phyloP scores from a whole-genome alignment of 2,113 vertebrate species.

The Pelecanus crispus region DNA sequence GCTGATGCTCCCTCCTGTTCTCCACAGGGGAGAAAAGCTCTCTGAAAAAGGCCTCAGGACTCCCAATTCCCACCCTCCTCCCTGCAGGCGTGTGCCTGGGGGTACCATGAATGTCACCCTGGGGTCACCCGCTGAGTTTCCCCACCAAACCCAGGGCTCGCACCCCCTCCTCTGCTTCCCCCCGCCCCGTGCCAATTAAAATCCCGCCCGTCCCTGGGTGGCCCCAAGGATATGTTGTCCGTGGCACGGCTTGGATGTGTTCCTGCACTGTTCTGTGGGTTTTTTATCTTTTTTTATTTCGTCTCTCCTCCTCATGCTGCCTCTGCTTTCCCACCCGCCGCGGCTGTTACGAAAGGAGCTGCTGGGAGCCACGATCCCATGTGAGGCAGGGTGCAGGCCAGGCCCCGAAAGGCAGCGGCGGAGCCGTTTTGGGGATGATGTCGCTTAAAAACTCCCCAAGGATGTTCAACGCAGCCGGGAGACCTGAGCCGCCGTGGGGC shows the following conservation, averaged over 20 bases:
- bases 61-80: background rate
- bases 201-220: background rate
- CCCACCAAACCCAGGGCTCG: background rate
- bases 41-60: background rate
- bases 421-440: background rate
- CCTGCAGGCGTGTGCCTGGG: background rate
- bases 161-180: background rate
- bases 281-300: background rate
- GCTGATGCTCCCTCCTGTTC: background rate
- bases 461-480: background rate
- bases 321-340: background rate
- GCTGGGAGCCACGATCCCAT: background rate
- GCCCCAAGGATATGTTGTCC: background rate
- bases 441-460: background rate
- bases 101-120: background rate
- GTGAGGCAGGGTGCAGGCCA: background rate
- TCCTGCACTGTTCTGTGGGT: background rate
- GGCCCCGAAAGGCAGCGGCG: background rate
- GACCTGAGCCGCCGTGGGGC: background rate
- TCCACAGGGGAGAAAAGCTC: background rate
- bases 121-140: background rate
- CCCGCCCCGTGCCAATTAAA: rapidly evolving
- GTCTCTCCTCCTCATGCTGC: background rate
- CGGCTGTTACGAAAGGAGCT: background rate
- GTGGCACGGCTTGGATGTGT: background rate